Evolutionary conservation across 2,797 vertebrate genomes (phyloP).

Genomic region (Sebastes alutus): DNA sequence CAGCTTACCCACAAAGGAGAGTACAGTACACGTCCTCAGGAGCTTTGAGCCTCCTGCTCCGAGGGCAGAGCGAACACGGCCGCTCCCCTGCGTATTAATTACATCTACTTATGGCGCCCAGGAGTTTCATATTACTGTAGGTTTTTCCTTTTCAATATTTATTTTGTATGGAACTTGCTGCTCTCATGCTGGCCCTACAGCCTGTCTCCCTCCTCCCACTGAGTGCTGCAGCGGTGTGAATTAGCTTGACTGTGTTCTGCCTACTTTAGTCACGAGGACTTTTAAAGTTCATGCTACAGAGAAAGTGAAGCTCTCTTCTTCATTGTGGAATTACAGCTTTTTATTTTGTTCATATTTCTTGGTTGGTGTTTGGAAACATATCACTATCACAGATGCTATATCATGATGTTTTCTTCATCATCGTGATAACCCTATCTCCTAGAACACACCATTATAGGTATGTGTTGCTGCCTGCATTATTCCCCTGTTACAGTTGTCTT

Average conservation of each 20-base stretch:
- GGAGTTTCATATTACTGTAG: neutral
- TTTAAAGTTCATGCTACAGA: neutral
- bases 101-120: slow-evolving; percentile 15
- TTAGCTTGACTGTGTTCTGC: neutral
- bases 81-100: slow-evolving; percentile 43
- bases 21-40: slow-evolving; percentile 4
- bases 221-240: neutral
- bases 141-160: neutral
- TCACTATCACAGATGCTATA: neutral
- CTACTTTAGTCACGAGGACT: neutral
- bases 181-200: neutral
- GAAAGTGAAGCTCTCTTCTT: neutral
- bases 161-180: neutral
- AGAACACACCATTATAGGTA: no score
- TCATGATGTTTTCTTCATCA: neutral
- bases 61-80: slow-evolving; percentile 8
- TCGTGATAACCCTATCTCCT: neutral
- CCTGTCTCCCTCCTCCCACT: neutral
- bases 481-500: neutral
- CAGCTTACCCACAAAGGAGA: slow-evolving; percentile 24
- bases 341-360: neutral
- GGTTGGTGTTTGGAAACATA: neutral
- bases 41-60: slow-evolving; percentile 20
- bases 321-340: neutral
- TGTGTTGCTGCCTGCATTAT: neutral